A percentile compares a stretch with the other conserved stretches of the same genome.
These are phyloP conservation scores for Hypomecis atomaria DNA, from an alignment of 2,888 invertebrate genomes.

Conservation along the genomic window DNA sequence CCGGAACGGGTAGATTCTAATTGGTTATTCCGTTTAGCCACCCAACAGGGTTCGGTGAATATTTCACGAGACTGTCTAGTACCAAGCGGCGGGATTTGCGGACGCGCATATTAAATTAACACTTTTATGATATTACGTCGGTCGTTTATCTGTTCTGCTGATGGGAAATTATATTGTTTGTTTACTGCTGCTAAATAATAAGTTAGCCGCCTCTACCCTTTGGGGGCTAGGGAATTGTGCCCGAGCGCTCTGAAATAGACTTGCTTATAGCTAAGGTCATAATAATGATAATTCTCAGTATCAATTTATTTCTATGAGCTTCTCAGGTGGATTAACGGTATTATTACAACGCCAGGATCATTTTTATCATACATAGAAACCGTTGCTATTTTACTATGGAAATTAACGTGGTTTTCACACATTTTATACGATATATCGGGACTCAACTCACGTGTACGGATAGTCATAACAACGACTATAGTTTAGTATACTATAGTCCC, in stretches of 20 bases:
- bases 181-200: slow-evolving; percentile 27
- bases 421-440: no score
- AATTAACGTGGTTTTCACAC: no score
- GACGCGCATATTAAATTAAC: slow-evolving; percentile 68
- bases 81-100: slow-evolving; percentile 55
- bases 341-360: no score
- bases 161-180: slow-evolving; percentile 32
- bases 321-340: no score
- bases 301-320: neutral
- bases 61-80: slow-evolving; percentile 66
- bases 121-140: slow-evolving; percentile 48
- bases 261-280: neutral
- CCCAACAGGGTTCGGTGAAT: slow-evolving; percentile 64
- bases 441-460: no score
- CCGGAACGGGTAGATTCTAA: slow-evolving; percentile 52
- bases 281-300: neutral
- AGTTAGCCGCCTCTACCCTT: slow-evolving; percentile 12
- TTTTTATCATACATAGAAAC: neutral
- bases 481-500: no score
- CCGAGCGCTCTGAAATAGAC: slow-evolving; percentile 1
- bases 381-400: no score
- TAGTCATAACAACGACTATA: no score
- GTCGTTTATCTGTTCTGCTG: slow-evolving; percentile 28
- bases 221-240: slow-evolving; percentile 14
- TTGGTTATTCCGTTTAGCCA: slow-evolving; percentile 73